phyloP scores from a whole-genome alignment of 2,888 invertebrate genomes.

The Apotomis betuletana region DNA sequence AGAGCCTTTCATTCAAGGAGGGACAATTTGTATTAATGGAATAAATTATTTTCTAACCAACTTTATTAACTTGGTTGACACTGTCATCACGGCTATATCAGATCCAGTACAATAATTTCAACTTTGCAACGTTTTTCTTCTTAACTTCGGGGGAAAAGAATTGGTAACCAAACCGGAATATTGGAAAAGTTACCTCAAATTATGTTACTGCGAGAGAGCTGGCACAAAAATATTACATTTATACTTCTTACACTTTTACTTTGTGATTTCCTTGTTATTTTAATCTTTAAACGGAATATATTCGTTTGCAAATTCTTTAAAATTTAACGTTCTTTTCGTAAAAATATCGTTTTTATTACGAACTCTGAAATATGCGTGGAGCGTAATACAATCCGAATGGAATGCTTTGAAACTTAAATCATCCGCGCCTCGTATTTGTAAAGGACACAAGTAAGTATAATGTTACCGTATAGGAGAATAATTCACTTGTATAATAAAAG shows the following conservation, averaged over 20 bases:
- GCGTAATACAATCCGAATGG: no score
- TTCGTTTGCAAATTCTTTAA: not conserved
- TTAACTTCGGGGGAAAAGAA: constrained; percentile 16
- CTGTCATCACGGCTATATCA: not conserved
- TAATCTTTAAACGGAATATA: not conserved
- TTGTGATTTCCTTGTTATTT: not conserved
- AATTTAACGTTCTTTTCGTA: no score
- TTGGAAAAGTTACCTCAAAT: constrained; percentile 40
- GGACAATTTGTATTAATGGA: constrained; percentile 13
- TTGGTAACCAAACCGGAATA: constrained; percentile 38
- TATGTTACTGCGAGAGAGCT: constrained; percentile 14
- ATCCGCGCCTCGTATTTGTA: no score
- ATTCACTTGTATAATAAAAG: no score
- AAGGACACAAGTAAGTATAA: no score
- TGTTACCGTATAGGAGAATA: no score
- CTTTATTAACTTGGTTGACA: constrained; percentile 19
- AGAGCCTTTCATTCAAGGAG: not conserved
- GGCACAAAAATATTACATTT: constrained; percentile 20
- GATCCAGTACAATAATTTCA: constrained; percentile 34
- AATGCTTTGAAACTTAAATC: no score
- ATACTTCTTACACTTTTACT: constrained; percentile 9
- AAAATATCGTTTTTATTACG: no score
- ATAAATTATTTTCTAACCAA: constrained; percentile 14
- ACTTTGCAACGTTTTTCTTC: constrained; percentile 33
- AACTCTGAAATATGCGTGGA: no score